Evolutionary conservation across 1,140 invertebrate species (phyloP), one percentile per base, ranked within the genome.

Genomic region (Cheumatopsyche charites): DNA sequence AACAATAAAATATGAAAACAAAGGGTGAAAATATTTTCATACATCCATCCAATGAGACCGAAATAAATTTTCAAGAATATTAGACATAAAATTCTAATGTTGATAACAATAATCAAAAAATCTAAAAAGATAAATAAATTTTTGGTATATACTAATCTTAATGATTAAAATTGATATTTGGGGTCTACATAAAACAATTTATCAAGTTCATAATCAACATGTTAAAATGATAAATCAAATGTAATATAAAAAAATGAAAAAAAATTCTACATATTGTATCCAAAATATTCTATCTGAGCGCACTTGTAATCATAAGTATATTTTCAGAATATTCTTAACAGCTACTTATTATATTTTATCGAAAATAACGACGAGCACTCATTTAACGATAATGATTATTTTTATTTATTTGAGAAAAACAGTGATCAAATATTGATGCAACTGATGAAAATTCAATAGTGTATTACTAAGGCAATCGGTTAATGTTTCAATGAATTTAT

Each of bases 241-340:
- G 9, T 52, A 15, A 52, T 7, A 17, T 6, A 17, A 52, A 2
- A 47, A 17, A 52, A 52, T 17, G 19, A 9, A 7, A 17, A 17
- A 17, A 9, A n/a, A 7, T 52, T 17, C 29, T 36, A 52, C 5
- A 7, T 1, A 26, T 58, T 58, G 55, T 58, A 58, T 58, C 17
- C 55, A 58, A 58, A 58, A 58, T 58, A 58, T 58, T 58, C 21
- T 25, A 58, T 58, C 7, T 58, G 55, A 58, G 23, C 55, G 23
- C 21, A 58, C 55, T 58, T 58, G 19, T 58, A 58, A 21, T 58
- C 55, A 58, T 58, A 58, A 58, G 55, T 17, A 19, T 19, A 58
- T 58, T 47, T 13, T 58, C 23, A 58, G 55, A 58, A 25, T 5
- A 58, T 58, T 58, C 55, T 58, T 58, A 58, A n/a, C 9, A 25